These are phyloP conservation scores for Ailurus styani DNA, from an alignment of 2,113 vertebrate genomes.

Conservation along the genomic window DNA sequence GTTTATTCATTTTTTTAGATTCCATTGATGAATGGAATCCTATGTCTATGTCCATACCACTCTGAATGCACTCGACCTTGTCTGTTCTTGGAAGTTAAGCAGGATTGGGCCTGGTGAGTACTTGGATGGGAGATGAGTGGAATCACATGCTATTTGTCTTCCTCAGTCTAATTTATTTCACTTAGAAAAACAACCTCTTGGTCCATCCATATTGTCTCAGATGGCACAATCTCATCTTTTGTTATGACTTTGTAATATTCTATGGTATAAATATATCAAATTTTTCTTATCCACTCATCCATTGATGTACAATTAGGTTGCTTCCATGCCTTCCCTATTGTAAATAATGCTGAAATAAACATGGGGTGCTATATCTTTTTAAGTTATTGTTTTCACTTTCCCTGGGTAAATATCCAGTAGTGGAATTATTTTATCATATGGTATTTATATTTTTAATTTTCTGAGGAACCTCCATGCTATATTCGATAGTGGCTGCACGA, in stretches of 20 bases:
- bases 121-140: not conserved
- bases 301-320: not conserved
- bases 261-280: not conserved
- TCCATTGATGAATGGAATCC: not conserved
- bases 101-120: not conserved
- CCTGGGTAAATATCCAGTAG: not conserved
- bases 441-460: not conserved
- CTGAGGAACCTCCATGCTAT: not conserved
- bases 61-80: not conserved
- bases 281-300: not conserved
- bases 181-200: not conserved
- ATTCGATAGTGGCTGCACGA: not conserved
- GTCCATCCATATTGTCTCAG: not conserved
- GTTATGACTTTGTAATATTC: not conserved
- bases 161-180: not conserved
- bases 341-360: not conserved
- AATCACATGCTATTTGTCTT: not conserved
- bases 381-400: not conserved
- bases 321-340: not conserved
- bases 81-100: not conserved
- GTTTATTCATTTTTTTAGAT: not conserved
- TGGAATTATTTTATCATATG: not conserved
- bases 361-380: not conserved
- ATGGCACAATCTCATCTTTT: not conserved
- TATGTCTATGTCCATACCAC: not conserved